These are phyloP conservation scores for Nycteola revayana DNA, from an alignment of 2,888 invertebrate species.

Conservation along the genomic window DNA sequence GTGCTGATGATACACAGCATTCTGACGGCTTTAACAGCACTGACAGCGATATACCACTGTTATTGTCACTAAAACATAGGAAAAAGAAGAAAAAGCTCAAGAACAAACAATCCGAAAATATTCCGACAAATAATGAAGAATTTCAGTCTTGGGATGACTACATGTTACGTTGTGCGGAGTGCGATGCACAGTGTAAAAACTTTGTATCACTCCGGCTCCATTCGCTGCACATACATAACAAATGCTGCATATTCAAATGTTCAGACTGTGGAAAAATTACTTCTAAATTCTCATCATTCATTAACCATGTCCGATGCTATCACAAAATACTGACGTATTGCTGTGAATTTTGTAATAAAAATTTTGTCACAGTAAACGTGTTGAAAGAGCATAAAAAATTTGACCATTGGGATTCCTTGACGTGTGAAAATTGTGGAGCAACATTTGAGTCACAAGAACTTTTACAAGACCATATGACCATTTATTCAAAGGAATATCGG, in stretches of 20 bases:
- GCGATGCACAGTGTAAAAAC: conserved; percentile 67
- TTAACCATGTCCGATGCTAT: conserved; percentile 61
- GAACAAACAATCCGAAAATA: neutral
- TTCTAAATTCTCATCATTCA: conserved; percentile 50
- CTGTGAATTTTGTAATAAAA: conserved; percentile 65
- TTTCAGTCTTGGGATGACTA: conserved; percentile 58
- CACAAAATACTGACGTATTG: conserved; percentile 57
- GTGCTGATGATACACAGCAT: conserved; percentile 34
- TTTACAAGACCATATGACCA: conserved; percentile 57
- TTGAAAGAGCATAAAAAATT: conserved; percentile 54
- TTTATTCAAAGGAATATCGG: conserved; percentile 47
- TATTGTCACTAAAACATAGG: conserved; percentile 44
- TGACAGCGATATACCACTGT: conserved; percentile 61
- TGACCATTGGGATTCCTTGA: conserved; percentile 41
- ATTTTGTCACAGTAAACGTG: conserved; percentile 42
- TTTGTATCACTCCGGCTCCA: conserved; percentile 61
- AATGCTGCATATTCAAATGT: conserved; percentile 67
- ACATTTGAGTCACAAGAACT: conserved; percentile 53
- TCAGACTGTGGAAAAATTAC: conserved; percentile 60
- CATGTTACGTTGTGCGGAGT: conserved; percentile 62
- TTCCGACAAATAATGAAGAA: neutral
- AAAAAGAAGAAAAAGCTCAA: conserved; percentile 40
- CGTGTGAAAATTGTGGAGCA: conserved; percentile 60
- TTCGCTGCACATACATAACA: conserved; percentile 61
- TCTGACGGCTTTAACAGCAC: conserved; percentile 46